phyloP scores from a whole-genome alignment of 2,113 vertebrate genomes.

The Lathamus discolor region DNA sequence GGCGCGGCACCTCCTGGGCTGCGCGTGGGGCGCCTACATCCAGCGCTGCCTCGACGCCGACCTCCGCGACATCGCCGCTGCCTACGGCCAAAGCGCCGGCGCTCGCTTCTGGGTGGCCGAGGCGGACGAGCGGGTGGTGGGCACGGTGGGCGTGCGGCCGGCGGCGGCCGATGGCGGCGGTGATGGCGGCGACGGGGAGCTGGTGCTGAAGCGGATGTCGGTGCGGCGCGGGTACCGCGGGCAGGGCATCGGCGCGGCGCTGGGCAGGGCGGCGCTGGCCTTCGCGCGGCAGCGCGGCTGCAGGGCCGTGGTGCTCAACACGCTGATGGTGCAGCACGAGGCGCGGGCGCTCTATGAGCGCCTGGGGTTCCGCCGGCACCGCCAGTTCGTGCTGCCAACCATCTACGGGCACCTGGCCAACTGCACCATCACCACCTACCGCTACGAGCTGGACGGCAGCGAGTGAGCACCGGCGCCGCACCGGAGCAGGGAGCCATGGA shows the following conservation, averaged over 20 bases:
- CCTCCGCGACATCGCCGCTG: conserved; percentile 59
- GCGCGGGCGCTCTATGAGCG: conserved; percentile 58
- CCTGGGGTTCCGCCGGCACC: not conserved
- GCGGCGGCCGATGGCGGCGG: not conserved
- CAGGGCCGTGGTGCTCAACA: conserved; percentile 63
- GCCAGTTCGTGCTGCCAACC: not conserved
- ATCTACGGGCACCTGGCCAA: not conserved
- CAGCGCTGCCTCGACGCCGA: conserved; percentile 60
- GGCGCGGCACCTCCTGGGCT: conserved; percentile 31
- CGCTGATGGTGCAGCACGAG: conserved; percentile 67
- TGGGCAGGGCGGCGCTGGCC: conserved; percentile 36
- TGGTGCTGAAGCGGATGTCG: not conserved
- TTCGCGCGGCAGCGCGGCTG: conserved; percentile 46
- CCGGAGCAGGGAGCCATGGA: no score
- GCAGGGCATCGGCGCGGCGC: conserved; percentile 56
- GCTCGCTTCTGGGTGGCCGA: conserved; percentile 73
- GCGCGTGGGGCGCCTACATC: conserved; percentile 49
- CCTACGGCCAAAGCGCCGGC: conserved; percentile 22
- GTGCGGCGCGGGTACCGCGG: conserved; percentile 44
- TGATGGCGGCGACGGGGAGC: not conserved
- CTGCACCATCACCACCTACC: not conserved
- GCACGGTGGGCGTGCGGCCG: conserved; percentile 54
- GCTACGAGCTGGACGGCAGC: not conserved
- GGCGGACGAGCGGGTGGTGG: conserved; percentile 40
- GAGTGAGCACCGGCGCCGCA: not conserved